phyloP scores from a whole-genome alignment of 37 sponge, comb jelly and placozoan species.

The Aphrocallistes beatrix region DNA sequence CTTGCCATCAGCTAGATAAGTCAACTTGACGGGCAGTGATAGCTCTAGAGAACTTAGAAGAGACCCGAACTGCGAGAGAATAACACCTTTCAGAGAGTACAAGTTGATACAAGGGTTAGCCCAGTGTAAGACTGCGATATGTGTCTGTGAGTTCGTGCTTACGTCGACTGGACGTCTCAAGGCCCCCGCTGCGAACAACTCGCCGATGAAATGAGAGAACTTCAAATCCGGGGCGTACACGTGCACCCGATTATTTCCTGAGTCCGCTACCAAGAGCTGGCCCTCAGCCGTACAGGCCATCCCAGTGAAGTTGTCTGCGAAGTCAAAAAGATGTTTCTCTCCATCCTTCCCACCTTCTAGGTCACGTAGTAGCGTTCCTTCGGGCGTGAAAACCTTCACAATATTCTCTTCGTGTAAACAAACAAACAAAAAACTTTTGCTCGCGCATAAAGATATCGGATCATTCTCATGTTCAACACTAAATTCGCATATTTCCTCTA shows the following conservation, averaged over 20 bases:
- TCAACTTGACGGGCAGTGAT: background rate
- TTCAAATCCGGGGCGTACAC: background rate
- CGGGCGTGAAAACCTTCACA: background rate
- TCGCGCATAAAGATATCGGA: background rate
- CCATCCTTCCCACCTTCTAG: background rate
- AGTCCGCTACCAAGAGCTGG: background rate
- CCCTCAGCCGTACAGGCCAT: background rate
- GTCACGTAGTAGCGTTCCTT: background rate
- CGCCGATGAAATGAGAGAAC: slow-evolving; percentile 10
- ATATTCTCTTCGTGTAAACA: slow-evolving; percentile 16
- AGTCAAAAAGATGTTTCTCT: background rate
- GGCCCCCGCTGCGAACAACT: background rate
- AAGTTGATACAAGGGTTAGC: background rate
- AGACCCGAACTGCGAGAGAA: background rate
- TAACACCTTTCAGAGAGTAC: background rate
- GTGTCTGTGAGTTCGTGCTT: background rate
- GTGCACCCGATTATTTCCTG: background rate
- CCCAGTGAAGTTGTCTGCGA: background rate
- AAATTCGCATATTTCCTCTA: background rate
- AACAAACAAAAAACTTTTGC: background rate
- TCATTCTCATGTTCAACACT: background rate
- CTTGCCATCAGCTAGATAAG: background rate
- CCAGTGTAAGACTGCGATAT: background rate
- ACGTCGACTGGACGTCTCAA: background rate
- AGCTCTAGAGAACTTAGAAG: background rate